A percentile compares a stretch with the other conserved stretches of the same genome.
phyloP scores from a whole-genome alignment of 2,888 invertebrate species.

The Agrilus mali region DNA sequence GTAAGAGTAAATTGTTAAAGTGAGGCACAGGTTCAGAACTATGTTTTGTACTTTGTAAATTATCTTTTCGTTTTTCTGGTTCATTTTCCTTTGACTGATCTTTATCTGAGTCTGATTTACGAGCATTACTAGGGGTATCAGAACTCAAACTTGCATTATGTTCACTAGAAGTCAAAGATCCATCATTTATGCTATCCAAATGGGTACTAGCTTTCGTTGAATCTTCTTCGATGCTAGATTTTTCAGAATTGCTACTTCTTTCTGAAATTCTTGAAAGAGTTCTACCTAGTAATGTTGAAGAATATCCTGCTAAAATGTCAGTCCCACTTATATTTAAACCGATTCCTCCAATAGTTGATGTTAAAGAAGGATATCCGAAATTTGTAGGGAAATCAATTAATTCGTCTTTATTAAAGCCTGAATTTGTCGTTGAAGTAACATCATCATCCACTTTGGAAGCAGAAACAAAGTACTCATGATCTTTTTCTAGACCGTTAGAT shows the following conservation, averaged over 20 bases:
- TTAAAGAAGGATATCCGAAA: constrained; percentile 56
- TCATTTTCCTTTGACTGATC: constrained; percentile 24
- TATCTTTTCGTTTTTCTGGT: constrained; percentile 6
- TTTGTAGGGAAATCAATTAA: constrained; percentile 62
- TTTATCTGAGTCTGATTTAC: constrained; percentile 39
- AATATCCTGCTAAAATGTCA: constrained; percentile 57
- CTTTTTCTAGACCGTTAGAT: constrained; percentile 57
- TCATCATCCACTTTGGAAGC: constrained; percentile 34
- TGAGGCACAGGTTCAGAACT: constrained; percentile 24
- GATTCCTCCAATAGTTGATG: constrained; percentile 38
- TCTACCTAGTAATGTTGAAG: constrained; percentile 59
- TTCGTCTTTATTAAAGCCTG: constrained; percentile 62
- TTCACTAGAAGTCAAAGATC: constrained; percentile 71
- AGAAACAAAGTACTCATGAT: constrained; percentile 32
- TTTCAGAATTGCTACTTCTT: constrained; percentile 78
- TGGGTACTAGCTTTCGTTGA: constrained; percentile 76
- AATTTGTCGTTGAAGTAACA: constrained; percentile 44
- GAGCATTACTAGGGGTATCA: constrained; percentile 65
- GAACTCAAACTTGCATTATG: constrained; percentile 77
- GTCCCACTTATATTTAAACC: constrained; percentile 45
- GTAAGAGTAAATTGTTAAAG: constrained; percentile 26
- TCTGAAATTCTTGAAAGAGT: constrained; percentile 80
- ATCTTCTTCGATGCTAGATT: constrained; percentile 75
- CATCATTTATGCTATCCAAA: constrained; percentile 74
- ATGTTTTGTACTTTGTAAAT: constrained; percentile 17